phyloP scores from a whole-genome alignment of 1,140 invertebrate species.

The Caenorhabditis remanei region DNA sequence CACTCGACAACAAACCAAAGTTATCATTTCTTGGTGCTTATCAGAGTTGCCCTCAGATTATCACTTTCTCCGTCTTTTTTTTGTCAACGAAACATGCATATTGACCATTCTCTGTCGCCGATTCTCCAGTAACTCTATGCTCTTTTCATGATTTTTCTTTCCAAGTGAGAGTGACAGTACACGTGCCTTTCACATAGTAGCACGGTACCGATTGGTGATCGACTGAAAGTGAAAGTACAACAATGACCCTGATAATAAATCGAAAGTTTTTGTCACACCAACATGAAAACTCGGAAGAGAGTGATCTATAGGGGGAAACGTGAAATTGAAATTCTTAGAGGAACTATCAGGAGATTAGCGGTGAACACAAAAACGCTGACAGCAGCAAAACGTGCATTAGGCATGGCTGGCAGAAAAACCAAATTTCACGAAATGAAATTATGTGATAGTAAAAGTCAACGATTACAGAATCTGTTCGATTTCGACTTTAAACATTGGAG shows the following conservation, averaged over 20 bases:
- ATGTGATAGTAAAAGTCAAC: conserved; percentile 19
- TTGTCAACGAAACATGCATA: conserved; percentile 45
- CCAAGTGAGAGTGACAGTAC: neutral
- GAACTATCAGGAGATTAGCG: conserved; percentile 1
- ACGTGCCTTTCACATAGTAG: conserved; percentile 52
- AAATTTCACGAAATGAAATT: neutral
- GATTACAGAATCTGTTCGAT: conserved; percentile 41
- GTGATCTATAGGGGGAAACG: neutral
- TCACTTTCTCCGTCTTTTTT: conserved; percentile 23
- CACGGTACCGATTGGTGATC: conserved; percentile 1
- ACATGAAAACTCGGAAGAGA: neutral
- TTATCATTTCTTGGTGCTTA: conserved; percentile 2
- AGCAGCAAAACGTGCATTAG: conserved; percentile 39
- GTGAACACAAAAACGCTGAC: neutral
- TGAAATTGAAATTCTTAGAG: neutral
- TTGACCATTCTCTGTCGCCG: conserved; percentile 38
- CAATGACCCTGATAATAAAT: conserved; percentile 28
- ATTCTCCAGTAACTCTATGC: neutral
- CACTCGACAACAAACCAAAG: conserved; percentile 40
- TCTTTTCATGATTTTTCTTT: neutral
- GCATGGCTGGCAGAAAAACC: conserved; percentile 14
- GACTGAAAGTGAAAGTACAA: conserved; percentile 21
- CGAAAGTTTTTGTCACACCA: neutral
- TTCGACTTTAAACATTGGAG: conserved; percentile 42
- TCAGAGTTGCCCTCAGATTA: conserved; percentile 26